phyloP scores from a whole-genome alignment of 1,140 invertebrate species.

The Apis dorsata region DNA sequence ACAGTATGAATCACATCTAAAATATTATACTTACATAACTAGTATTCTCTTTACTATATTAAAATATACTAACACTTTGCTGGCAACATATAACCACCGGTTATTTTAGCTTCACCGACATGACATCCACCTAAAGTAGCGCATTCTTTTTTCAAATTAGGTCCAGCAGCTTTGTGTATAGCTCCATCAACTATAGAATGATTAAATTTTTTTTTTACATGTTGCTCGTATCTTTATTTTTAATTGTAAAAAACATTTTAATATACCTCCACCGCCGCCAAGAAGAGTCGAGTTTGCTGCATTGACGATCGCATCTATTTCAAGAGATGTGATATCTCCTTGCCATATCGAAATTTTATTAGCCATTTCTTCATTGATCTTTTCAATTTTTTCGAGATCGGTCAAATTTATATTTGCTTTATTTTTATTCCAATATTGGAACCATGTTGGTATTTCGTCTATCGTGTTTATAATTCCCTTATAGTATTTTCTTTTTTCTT shows the following conservation, averaged over 20 bases:
- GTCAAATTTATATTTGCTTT: conserved; percentile 72
- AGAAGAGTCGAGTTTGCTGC: conserved; percentile 90
- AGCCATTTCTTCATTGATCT: conserved; percentile 78
- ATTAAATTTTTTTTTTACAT: conserved; percentile 32
- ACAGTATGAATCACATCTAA: conserved; percentile 92
- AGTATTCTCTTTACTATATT: not conserved
- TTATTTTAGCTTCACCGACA: conserved; percentile 90
- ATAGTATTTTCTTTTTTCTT: conserved; percentile 82
- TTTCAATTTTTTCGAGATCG: conserved; percentile 70
- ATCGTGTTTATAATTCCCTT: conserved; percentile 77
- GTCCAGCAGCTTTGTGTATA: conserved; percentile 90
- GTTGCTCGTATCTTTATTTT: not conserved
- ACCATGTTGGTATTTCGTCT: conserved; percentile 83
- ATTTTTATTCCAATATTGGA: conserved; percentile 78
- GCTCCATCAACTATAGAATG: conserved; percentile 87
- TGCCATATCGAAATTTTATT: conserved; percentile 85
- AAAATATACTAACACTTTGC: conserved; percentile 84
- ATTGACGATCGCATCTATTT: conserved; percentile 95
- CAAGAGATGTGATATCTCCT: conserved; percentile 93
- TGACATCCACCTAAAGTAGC: conserved; percentile 85
- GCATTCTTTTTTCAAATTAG: conserved; percentile 86
- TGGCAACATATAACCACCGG: conserved; percentile 88
- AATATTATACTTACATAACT: conserved; percentile 60
- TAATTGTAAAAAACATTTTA: not conserved
- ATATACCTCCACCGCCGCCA: conserved; percentile 89